Conservation (phyloP, 1,140 invertebrate genomes). For the Bombyx mandarina region DNA sequence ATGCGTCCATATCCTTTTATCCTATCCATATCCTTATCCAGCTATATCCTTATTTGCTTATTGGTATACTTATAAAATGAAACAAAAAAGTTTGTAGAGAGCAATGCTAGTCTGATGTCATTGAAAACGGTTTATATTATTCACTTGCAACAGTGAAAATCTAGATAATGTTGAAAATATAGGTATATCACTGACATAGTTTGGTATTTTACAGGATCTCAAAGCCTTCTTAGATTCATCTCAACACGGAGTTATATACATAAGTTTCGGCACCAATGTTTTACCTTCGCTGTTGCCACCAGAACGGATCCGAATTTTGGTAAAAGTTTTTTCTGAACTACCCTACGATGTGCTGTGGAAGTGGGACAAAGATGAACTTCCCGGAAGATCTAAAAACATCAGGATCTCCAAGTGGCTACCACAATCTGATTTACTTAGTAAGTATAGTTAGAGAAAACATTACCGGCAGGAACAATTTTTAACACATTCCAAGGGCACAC, state of each 20-base stretch:
- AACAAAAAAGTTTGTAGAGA: no score
- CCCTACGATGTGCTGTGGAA: constrained; percentile 66
- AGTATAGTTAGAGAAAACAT: not conserved
- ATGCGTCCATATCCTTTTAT: no score
- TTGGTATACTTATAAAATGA: no score
- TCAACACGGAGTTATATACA: constrained; percentile 45
- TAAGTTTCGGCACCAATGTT: constrained; percentile 72
- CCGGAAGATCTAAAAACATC: constrained; percentile 56
- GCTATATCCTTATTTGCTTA: no score
- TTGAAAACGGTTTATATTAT: no score
- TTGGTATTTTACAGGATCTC: constrained; percentile 14
- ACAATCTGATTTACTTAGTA: constrained; percentile 48
- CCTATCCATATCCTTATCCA: no score
- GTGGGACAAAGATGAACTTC: constrained; percentile 39
- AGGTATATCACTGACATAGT: not conserved
- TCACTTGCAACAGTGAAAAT: no score
- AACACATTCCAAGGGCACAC: no score
- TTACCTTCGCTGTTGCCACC: constrained; percentile 48
- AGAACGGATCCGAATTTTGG: constrained; percentile 49
- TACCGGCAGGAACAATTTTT: no score
- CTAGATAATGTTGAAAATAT: not conserved
- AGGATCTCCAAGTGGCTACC: constrained; percentile 65
- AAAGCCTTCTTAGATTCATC: constrained; percentile 23
- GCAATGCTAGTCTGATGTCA: no score
- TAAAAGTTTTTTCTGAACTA: constrained; percentile 52